phyloP scores from a whole-genome alignment of 1,140 invertebrate genomes.

The Pachyrhynchus sulphureomaculatus region DNA sequence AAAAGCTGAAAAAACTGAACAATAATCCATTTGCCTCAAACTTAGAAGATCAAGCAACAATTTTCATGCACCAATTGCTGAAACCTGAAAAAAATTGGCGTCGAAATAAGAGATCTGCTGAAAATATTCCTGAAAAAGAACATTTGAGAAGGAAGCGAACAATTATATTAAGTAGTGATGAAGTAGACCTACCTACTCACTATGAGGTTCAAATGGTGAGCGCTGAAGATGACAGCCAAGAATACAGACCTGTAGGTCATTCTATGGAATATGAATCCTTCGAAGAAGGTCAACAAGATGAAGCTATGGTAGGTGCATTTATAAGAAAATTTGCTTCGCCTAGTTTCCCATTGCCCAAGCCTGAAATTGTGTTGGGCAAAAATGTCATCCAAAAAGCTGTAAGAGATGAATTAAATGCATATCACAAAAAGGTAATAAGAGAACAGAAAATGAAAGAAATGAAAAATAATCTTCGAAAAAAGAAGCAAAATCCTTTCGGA shows the following conservation, averaged over 20 bases:
- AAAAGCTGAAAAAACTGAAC: conserved; percentile 32
- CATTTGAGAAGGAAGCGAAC: conserved; percentile 6
- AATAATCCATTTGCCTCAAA: conserved; percentile 1
- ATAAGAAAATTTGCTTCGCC: neutral
- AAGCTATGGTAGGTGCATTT: neutral
- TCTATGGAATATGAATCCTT: neutral
- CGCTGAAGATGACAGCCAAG: conserved; percentile 4
- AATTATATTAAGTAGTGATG: conserved; percentile 30
- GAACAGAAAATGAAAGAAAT: conserved; percentile 22
- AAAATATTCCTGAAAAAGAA: neutral
- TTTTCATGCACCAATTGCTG: conserved; percentile 9
- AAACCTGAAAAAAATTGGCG: neutral
- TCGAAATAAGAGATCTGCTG: neutral
- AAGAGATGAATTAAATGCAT: conserved; percentile 23
- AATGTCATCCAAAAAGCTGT: conserved; percentile 27
- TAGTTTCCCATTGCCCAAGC: neutral
- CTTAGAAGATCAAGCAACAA: conserved; percentile 25
- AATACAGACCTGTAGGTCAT: no score
- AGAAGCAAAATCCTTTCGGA: neutral
- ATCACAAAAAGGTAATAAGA: conserved; percentile 14
- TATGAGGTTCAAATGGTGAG: conserved; percentile 24
- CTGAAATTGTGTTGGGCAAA: conserved; percentile 16
- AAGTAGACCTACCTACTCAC: conserved; percentile 25
- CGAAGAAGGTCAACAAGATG: conserved; percentile 4
- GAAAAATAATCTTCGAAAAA: neutral